A percentile compares a stretch with the other conserved stretches of the same genome.
phyloP scores from a whole-genome alignment of 2,888 invertebrate genomes.

The Stictocephala bisonia region DNA sequence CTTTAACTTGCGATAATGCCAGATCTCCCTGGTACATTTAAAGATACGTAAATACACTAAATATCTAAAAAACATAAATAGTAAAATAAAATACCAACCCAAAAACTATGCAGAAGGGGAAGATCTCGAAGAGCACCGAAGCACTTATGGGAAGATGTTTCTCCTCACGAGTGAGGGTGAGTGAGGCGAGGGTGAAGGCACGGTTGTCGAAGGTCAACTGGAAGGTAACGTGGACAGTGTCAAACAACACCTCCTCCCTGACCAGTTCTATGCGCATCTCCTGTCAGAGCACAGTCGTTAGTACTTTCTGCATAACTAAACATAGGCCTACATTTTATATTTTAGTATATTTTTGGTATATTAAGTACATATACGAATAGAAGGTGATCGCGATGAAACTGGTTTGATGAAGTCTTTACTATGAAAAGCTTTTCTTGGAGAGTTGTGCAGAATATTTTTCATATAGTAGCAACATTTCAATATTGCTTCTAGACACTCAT shows the following conservation, averaged over 20 bases:
- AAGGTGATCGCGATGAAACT: neutral
- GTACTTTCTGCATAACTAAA: too few relatives aligned
- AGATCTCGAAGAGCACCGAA: slow-evolving; percentile 93
- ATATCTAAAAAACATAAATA: too few relatives aligned
- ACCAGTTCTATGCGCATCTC: slow-evolving; percentile 93
- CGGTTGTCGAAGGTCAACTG: slow-evolving; percentile 95
- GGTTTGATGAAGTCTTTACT: neutral
- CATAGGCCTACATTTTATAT: too few relatives aligned
- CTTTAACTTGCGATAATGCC: too few relatives aligned
- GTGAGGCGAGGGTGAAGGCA: slow-evolving; percentile 85
- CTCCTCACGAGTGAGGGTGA: slow-evolving; percentile 88
- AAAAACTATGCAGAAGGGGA: slow-evolving; percentile 98
- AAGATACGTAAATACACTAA: too few relatives aligned
- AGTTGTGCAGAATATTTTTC: too few relatives aligned
- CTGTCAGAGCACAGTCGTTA: slow-evolving; percentile 44
- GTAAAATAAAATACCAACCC: slow-evolving; percentile 81
- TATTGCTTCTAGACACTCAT: too few relatives aligned
- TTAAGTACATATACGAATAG: neutral
- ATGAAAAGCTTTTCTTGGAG: too few relatives aligned
- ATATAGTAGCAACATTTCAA: too few relatives aligned
- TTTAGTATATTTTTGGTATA: neutral
- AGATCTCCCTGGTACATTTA: too few relatives aligned
- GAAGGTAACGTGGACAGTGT: slow-evolving; percentile 94
- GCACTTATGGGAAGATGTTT: slow-evolving; percentile 90
- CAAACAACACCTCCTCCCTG: slow-evolving; percentile 86